These are phyloP conservation scores for Periphyllus acericola DNA, from an alignment of 2,888 invertebrate species.

Conservation along the genomic window DNA sequence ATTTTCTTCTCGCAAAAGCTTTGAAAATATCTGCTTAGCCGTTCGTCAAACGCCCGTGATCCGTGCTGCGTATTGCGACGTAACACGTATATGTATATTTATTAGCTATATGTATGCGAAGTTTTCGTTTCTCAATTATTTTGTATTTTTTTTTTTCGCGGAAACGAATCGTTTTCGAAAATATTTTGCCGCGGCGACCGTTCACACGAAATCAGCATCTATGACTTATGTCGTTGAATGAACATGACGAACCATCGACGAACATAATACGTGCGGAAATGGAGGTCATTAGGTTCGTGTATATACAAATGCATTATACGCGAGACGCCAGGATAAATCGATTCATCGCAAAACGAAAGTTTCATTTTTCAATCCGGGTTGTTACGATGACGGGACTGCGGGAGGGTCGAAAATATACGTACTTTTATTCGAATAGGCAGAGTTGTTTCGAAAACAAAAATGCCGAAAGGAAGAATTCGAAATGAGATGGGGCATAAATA, in stretches of 20 bases:
- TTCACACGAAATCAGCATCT: background rate
- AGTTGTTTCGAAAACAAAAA: background rate
- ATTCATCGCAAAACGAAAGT: background rate
- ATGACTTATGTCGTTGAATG: no score
- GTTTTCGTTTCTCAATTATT: no score
- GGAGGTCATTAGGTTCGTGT: background rate
- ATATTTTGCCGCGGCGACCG: background rate
- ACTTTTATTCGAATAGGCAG: background rate
- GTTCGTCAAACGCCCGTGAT: no score
- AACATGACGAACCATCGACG: background rate
- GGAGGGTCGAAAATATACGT: background rate
- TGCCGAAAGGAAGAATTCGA: background rate
- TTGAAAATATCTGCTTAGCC: no score
- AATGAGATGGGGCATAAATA: background rate
- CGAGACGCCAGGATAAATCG: background rate
- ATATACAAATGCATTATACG: background rate
- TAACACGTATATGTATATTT: no score
- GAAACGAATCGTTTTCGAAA: background rate
- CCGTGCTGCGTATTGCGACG: no score
- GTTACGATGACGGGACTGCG: background rate
- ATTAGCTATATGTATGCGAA: no score
- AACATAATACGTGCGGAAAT: background rate
- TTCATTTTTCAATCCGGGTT: background rate
- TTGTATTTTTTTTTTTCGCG: no score
- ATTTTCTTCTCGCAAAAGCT: no score